Base-by-base conservation (phyloP, 1,140 invertebrate species). In the Andrena cerasifolii region DNA sequence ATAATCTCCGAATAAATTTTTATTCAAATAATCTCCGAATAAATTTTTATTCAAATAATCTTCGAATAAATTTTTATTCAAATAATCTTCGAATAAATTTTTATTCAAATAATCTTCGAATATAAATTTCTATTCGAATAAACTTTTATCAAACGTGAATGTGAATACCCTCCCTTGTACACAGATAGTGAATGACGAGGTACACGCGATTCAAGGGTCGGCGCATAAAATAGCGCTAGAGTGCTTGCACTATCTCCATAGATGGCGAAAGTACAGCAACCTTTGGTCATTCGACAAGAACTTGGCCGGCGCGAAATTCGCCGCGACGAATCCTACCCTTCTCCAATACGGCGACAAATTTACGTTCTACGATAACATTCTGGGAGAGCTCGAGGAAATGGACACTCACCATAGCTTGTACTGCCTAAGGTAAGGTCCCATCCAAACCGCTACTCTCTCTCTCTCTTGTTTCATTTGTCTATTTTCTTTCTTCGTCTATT, bases 251-350 rank as follows among this genome's bases (percentile, higher is more conserved):
- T 96, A 96, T 87, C 90, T 97, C 53, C 93, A 95, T 76, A 95
- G 94, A 82, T 98, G 96, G 96, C 95, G 94, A 74, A 95, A 95
- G 84, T 98, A 96, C 88, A 94, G 94, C 75, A 95, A 95, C 89
- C 92, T 98, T 5, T 98, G 97, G 97, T 94, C 94, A 12, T 95
- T 94, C 80, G 96, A 98, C 86, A 98, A 98, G 92, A 92, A 94
- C 61, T 87, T 94, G 18, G 94, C 95, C 3, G 96, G 96, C 79
- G 94, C 97, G 80, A 96, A 96, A 89, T 98, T 97, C 92, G 93
- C 96, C 4, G 91, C 93, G 36, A 95, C 95, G 65, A 93, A 95
- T 87, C 95, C 96, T 4, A 95, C 95, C 16, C 94, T 98, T 5
- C 92, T 95, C 26, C 94, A 95, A 76, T 98, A 96, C 92, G 96